Conservation (phyloP, 2,797 vertebrate genomes). For the Eptatretus atami region DNA sequence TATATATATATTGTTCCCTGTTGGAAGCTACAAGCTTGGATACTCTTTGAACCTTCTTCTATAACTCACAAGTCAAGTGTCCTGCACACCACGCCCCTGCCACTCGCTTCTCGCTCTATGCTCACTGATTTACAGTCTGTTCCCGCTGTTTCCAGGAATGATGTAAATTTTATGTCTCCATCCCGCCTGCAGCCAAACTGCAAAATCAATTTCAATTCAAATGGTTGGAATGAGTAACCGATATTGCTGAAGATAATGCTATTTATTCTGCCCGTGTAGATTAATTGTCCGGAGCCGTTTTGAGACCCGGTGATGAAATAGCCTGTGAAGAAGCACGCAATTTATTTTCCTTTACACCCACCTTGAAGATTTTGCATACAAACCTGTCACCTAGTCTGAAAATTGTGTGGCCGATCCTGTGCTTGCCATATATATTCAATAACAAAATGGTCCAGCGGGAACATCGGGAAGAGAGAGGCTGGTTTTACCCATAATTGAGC, state of each 20-base stretch:
- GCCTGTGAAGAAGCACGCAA: too few relatives aligned
- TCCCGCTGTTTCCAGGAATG: neutral
- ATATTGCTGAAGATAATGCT: conserved; percentile 3
- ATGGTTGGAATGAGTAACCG: conserved; percentile 5
- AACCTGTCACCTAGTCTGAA: too few relatives aligned
- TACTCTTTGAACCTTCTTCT: neutral
- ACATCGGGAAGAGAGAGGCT: too few relatives aligned
- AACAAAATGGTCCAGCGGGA: too few relatives aligned
- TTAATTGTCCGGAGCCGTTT: neutral
- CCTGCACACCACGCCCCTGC: conserved; percentile 1
- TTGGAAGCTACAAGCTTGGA: too few relatives aligned
- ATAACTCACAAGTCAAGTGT: neutral
- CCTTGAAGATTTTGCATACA: too few relatives aligned
- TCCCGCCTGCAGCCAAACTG: conserved; percentile 5
- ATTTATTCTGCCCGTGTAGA: conserved; percentile 5
- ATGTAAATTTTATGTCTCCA: conserved; percentile 6
- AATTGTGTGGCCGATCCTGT: too few relatives aligned
- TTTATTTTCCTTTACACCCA: too few relatives aligned
- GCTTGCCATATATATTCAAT: too few relatives aligned
- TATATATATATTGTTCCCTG: too few relatives aligned
- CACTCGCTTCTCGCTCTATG: neutral
- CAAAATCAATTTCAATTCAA: conserved; percentile 6
- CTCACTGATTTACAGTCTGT: conserved; percentile 3
- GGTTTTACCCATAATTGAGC: too few relatives aligned
- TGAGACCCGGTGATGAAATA: too few relatives aligned